These are phyloP conservation scores for Philhelius pedissequus DNA, from an alignment of 2,888 invertebrate species.

Conservation along the genomic window DNA sequence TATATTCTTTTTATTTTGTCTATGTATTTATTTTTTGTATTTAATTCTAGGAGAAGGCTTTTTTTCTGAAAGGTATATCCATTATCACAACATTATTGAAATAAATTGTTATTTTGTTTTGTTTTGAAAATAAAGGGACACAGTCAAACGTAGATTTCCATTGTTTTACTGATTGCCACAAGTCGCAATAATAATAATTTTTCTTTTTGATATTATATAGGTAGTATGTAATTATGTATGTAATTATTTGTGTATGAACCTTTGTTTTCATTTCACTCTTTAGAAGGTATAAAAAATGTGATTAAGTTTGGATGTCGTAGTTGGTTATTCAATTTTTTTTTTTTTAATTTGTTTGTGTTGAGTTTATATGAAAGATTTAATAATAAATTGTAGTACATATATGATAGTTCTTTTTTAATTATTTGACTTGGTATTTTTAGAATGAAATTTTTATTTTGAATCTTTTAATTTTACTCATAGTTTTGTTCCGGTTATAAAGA, in stretches of 20 bases:
- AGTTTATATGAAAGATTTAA: constrained; percentile 21
- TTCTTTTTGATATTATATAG: constrained; percentile 5
- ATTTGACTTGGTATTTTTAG: not conserved
- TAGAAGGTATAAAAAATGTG: constrained; percentile 60
- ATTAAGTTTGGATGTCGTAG: constrained; percentile 3
- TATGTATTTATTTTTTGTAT: constrained; percentile 27
- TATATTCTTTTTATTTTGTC: not conserved
- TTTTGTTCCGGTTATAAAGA: constrained; percentile 21
- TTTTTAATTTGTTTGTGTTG: not conserved
- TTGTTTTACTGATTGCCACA: constrained; percentile 59
- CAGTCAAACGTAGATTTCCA: constrained; percentile 49
- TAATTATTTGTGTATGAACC: not conserved
- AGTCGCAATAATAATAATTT: constrained; percentile 50
- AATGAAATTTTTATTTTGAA: not conserved
- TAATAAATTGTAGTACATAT: not conserved
- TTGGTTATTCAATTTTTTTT: constrained; percentile 1
- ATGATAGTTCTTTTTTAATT: not conserved
- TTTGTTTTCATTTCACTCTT: constrained; percentile 39
- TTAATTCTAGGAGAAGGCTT: constrained; percentile 66
- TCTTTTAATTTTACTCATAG: not conserved
- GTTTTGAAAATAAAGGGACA: constrained; percentile 24
- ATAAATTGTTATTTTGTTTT: constrained; percentile 11
- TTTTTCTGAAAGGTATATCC: constrained; percentile 61
- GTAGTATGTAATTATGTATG: not conserved
- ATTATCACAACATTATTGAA: constrained; percentile 66